Evolutionary conservation across 2,888 invertebrate genomes (phyloP).

Genomic region (Cantharis lateralis): DNA sequence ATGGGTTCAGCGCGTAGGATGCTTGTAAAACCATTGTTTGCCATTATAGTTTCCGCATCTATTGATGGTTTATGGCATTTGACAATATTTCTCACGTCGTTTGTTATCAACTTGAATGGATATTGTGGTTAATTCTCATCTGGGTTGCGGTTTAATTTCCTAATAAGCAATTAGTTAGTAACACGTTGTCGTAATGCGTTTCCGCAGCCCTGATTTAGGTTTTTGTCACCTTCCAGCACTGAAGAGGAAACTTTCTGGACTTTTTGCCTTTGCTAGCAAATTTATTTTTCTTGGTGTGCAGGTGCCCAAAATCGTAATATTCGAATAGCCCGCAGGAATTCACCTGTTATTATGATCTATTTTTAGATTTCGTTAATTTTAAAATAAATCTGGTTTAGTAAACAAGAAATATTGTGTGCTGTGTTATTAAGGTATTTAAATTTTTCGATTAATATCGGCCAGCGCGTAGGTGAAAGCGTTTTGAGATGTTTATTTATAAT

Average conservation of each 20-base stretch:
- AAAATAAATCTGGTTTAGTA: neutral
- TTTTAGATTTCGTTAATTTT: neutral
- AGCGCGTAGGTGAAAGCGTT: neutral
- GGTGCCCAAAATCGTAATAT: neutral
- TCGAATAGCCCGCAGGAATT: neutral
- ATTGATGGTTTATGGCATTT: constrained; percentile 1
- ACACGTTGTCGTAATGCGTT: neutral
- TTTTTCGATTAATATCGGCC: constrained; percentile 4
- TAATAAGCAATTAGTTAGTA: neutral
- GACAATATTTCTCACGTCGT: constrained; percentile 2
- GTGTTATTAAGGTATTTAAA: neutral
- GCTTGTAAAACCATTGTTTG: constrained; percentile 1
- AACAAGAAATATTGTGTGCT: neutral
- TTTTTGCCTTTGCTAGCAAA: neutral
- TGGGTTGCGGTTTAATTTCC: neutral
- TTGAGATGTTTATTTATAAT: constrained; percentile 15
- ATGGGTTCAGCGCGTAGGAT: constrained; percentile 2
- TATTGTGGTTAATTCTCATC: neutral
- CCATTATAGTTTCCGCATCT: neutral
- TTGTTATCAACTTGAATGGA: neutral
- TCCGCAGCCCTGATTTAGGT: neutral
- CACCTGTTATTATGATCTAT: neutral
- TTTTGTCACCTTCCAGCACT: neutral
- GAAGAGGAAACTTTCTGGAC: neutral
- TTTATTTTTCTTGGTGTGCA: neutral